Evolutionary conservation across 2,888 invertebrate species (phyloP), one percentile per base, ranked within the genome.

Genomic region (Helleia helle): DNA sequence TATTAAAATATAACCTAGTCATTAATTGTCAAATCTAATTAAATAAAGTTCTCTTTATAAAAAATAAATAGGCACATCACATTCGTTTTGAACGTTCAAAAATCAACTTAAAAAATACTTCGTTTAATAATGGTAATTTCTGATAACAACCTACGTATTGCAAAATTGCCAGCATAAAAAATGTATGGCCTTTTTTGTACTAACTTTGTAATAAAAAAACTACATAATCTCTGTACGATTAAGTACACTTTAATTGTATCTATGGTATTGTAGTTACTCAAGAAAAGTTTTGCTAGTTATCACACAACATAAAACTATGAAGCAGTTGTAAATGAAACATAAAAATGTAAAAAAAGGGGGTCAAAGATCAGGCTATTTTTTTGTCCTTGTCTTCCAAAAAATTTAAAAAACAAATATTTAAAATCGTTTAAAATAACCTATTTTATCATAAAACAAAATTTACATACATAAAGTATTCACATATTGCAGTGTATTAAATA

Each of bases 1-100:
- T 30, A 25, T 38, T 14, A 44, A 11, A 15, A n/a, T 22, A 18
- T 36, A 36, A 40, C 47, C 41, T 36, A 41, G 36, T 41, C 38
- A 43, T 43, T 36, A 22, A 12, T 30, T 51, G 59, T 71, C 64
- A 59, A 54, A 54, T 43, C 53, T 56, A 72, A 62, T 66, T 74
- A 73, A 63, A 65, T 71, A 77, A 65, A 71, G 65, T 62, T 65
- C 56, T 72, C 62, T 64, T 71, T 60, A 63, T 65, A 71, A 62
- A 71, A 74, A 81, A 81, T 80, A 81, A 81, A 80, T 81, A 81
- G 75, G 74, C 77, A 81, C 75, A 69, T 65, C 55, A 68, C 75
- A 80, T 76, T 75, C 79, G 62, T 56, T 54, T 58, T 55, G 75
- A 80, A 79, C 72, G 75, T 66, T 55, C 52, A 67, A 64, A 62